Evolutionary conservation across 2,888 invertebrate genomes (phyloP), one percentile per base, ranked within the genome.

Genomic region (Protophormia terraenovae): DNA sequence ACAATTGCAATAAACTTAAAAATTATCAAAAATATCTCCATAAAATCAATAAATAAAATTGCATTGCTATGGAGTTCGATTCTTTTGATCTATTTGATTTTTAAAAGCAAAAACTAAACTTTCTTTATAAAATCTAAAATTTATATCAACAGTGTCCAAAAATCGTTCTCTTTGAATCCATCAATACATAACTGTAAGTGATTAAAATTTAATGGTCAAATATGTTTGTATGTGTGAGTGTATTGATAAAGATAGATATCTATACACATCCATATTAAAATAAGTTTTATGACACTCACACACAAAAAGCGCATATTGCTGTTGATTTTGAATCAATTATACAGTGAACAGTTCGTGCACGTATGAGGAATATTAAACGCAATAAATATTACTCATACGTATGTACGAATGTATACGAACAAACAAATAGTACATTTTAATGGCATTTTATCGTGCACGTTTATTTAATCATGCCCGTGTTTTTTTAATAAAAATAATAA

Each of bases 351-450:
- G 14, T 3, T 19, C 19, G 6, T 22, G 53, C 35, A 58, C 67
- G 77, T 77, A 77, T 77, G 67, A 58, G n/a, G 6, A 41, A 58
- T 67, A 24, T 77, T 58, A 45, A 77, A 38, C 14, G 3, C 10
- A 19, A 76, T 22, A 19, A 66, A 32, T 45, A 45, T 67, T 47
- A 45, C 45, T 77, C 55, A 77, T 67, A 58, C 66, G 55, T 16
- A 32, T 5, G 29, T 5, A 3, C 60, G 32, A 55, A 71, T 24
- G 24, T 24, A 35, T 22, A 19, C 27, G 10, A 35, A n/a, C n/a
- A n/a, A 32, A 19, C 27, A 8, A 72, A 29, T 12, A 35, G 22
- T 16, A 16, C 24, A 27, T 35, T 50, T 16, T 16, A 32, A 58
- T 47, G 32, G 3, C 7, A 55, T 29, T 41, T 19, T 45, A 41